Evolutionary conservation across 1,140 invertebrate species (phyloP).

Genomic region (Drosophila rhopaloa): DNA sequence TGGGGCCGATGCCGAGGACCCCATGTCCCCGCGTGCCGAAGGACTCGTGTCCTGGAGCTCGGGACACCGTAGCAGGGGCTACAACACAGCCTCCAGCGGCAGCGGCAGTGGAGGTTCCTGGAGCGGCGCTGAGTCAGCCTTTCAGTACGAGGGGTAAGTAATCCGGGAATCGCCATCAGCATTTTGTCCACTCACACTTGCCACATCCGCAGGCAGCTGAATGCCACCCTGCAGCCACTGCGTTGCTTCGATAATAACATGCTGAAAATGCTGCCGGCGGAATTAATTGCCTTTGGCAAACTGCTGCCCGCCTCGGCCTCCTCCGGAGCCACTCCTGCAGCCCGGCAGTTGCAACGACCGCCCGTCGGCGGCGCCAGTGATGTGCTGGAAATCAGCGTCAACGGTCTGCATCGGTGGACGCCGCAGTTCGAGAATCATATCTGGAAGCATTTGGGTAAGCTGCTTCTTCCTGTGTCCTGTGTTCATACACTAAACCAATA

Average conservation of each 20-base stretch:
- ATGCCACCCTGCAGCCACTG: slow-evolving; percentile 78
- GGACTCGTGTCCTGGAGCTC: slow-evolving; percentile 18
- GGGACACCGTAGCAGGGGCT: slow-evolving; percentile 15
- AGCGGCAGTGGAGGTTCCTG: slow-evolving; percentile 24
- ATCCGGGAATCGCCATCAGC: background rate
- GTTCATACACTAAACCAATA: background rate
- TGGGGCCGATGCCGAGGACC: slow-evolving; percentile 12
- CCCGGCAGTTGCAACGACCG: slow-evolving; percentile 55
- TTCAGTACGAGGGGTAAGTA: slow-evolving; percentile 80
- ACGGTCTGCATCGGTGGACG: slow-evolving; percentile 81
- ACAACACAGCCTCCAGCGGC: slow-evolving; percentile 10
- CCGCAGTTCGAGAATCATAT: slow-evolving; percentile 82
- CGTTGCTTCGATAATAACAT: slow-evolving; percentile 80
- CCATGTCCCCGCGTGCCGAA: slow-evolving; percentile 15
- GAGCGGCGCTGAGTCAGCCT: slow-evolving; percentile 64
- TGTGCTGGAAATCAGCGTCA: slow-evolving; percentile 77
- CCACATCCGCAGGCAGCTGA: slow-evolving; percentile 63
- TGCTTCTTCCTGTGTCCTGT: slow-evolving; percentile 16
- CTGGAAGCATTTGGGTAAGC: slow-evolving; percentile 84
- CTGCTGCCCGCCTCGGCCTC: slow-evolving; percentile 65
- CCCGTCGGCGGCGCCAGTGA: slow-evolving; percentile 46
- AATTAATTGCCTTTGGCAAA: slow-evolving; percentile 84
- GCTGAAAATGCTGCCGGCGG: slow-evolving; percentile 81
- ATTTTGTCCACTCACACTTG: background rate
- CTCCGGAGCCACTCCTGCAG: slow-evolving; percentile 2